Percentiles rank a stretch among this genome's conserved stretches.
Evolutionary conservation across 2,113 vertebrate genomes (phyloP).

Genomic region (Phalacrocorax pelagicus): DNA sequence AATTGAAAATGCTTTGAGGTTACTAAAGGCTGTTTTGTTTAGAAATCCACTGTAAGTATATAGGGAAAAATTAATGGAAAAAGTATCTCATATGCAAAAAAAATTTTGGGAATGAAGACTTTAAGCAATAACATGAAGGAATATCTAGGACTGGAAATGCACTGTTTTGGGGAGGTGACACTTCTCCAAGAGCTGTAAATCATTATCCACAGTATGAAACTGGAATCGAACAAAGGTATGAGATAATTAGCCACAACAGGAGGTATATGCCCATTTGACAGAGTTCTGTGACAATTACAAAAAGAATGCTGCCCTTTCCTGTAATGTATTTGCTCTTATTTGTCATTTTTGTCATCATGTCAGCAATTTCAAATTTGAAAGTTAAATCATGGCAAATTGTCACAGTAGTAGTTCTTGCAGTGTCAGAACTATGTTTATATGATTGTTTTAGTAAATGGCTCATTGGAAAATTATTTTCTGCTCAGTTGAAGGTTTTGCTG

Average conservation of each 20-base stretch:
- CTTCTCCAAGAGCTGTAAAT: conserved; percentile 5
- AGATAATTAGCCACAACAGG: conserved; percentile 10
- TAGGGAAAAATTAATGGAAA: neutral
- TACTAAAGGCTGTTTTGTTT: neutral
- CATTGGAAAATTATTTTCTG: conserved; percentile 72
- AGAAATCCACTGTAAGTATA: neutral
- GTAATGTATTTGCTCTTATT: conserved; percentile 45
- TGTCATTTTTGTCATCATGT: conserved; percentile 19
- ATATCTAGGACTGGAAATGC: neutral
- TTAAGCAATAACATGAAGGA: neutral
- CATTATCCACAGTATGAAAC: neutral
- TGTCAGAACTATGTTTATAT: conserved; percentile 32
- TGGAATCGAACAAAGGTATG: neutral
- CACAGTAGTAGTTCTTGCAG: conserved; percentile 31
- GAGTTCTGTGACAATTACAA: neutral
- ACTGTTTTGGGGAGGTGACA: neutral
- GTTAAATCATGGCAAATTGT: conserved; percentile 61
- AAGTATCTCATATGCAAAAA: neutral
- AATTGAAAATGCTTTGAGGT: neutral
- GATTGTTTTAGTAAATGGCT: conserved; percentile 70
- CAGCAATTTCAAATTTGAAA: conserved; percentile 50
- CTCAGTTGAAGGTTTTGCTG: conserved; percentile 67
- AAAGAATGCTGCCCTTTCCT: conserved; percentile 34
- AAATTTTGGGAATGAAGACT: neutral
- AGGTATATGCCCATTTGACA: conserved; percentile 44